Evolutionary conservation across 2,888 invertebrate species (phyloP).

Genomic region (Adela reaumurella): DNA sequence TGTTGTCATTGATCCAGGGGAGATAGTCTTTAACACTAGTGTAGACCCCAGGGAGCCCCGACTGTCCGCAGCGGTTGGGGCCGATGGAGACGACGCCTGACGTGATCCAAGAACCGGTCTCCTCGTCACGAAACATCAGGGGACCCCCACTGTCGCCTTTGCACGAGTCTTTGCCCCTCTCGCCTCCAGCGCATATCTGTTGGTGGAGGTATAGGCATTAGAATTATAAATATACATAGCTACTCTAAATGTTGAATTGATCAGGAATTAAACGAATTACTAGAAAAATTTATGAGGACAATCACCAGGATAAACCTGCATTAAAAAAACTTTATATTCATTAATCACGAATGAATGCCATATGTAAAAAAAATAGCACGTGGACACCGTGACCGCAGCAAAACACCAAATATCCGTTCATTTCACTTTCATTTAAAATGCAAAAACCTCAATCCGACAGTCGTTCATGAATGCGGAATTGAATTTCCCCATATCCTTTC

Average conservation of each 20-base stretch:
- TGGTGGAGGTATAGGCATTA: too few species aligned
- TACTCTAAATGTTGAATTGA: too few species aligned
- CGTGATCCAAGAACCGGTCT: conserved; percentile 28
- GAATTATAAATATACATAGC: too few species aligned
- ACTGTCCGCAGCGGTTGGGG: conserved; percentile 50
- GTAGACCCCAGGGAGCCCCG: conserved; percentile 54
- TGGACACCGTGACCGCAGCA: too few species aligned
- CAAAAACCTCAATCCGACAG: neutral
- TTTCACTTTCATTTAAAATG: neutral
- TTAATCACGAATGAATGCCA: too few species aligned
- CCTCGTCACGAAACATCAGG: conserved; percentile 26
- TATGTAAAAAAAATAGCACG: too few species aligned
- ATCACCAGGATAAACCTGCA: too few species aligned
- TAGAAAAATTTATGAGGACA: too few species aligned
- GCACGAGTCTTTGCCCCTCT: conserved; percentile 44
- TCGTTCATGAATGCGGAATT: neutral
- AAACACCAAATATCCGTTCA: too few species aligned
- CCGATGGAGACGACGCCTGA: conserved; percentile 57
- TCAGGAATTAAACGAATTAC: too few species aligned
- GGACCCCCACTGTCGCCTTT: conserved; percentile 57
- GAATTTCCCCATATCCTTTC: conserved; percentile 2
- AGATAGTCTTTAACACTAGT: conserved; percentile 45
- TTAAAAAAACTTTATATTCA: too few species aligned
- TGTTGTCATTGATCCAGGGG: conserved; percentile 35
- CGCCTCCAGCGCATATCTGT: conserved; percentile 56